Evolutionary conservation across 2,888 invertebrate species (phyloP).

Genomic region (Synergus laeviventris): DNA sequence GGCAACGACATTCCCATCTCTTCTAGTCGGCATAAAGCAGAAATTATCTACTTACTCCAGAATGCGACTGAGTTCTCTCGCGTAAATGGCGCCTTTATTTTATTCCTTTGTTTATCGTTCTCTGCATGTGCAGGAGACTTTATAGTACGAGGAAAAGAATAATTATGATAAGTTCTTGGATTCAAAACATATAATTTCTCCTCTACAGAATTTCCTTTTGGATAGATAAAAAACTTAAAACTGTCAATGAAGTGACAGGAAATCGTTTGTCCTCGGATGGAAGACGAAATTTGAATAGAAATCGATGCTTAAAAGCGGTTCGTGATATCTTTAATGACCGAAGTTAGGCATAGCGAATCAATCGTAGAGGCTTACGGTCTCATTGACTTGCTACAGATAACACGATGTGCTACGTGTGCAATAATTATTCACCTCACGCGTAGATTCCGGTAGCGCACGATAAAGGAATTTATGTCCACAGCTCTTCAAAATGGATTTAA

Average conservation of each 20-base stretch:
- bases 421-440: slow-evolving; percentile 24
- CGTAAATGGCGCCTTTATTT: slow-evolving; percentile 47
- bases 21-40: slow-evolving; percentile 53
- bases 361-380: background rate
- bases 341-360: background rate
- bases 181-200: background rate
- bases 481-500: background rate
- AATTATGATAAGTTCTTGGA: background rate
- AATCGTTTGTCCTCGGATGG: background rate
- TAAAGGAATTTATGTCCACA: background rate
- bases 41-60: slow-evolving; percentile 70
- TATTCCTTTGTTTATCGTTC: background rate
- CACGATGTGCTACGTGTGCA: background rate
- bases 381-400: background rate
- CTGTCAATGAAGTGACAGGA: too few species aligned
- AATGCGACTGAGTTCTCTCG: slow-evolving; percentile 60
- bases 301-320: background rate
- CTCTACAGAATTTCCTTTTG: background rate
- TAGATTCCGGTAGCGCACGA: background rate
- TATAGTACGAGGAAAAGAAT: background rate
- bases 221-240: too few species aligned
- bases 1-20: slow-evolving; percentile 54
- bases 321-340: slow-evolving; percentile 4
- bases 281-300: slow-evolving; percentile 9
- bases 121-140: background rate